Evolutionary conservation across 2,888 invertebrate species (phyloP), one percentile per base, ranked within the genome.

Genomic region (Lucinisca nassula): DNA sequence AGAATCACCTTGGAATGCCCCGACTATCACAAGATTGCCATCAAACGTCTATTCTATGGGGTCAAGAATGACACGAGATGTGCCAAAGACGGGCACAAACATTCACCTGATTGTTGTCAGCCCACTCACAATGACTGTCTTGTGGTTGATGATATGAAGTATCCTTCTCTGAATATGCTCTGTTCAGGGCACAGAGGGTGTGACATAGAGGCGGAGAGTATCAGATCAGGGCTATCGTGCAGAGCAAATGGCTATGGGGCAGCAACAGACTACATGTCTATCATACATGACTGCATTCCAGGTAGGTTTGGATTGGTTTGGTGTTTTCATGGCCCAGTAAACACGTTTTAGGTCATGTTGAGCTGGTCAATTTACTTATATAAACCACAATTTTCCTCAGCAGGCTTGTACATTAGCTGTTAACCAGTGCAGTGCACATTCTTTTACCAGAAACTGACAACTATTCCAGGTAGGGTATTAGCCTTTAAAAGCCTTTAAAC

Each of bases 271-370:
- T 94, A 93, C 85, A 93, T 94, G 93, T 93, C 94, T 8, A 93
- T 94, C 45, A 92, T 95, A 83, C 94, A 95, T 79, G 93, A 94
- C 80, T 94, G 95, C 87, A 91, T 94, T n/a, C 91, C 93, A 82
- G 93, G 95, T 95, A 82, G 6, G 61, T 61, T 40, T 8, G 8
- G 8, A 40, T 8, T 40, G 40, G 14, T 40, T 40, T n/a, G n/a
- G n/a, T n/a, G n/a, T n/a, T n/a, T n/a, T n/a, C n/a, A n/a, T n/a
- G n/a, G n/a, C n/a, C n/a, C n/a, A n/a, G n/a, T n/a, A n/a, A n/a
- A n/a, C n/a, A n/a, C n/a, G n/a, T n/a, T n/a, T n/a, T n/a, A n/a
- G n/a, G n/a, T n/a, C n/a, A n/a, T n/a, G n/a, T n/a, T n/a, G n/a
- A n/a, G n/a, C n/a, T n/a, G n/a, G n/a, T n/a, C n/a, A n/a, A n/a